Conservation (phyloP, 2,113 vertebrate genomes). For the Poeciliopsis occidentalis region DNA sequence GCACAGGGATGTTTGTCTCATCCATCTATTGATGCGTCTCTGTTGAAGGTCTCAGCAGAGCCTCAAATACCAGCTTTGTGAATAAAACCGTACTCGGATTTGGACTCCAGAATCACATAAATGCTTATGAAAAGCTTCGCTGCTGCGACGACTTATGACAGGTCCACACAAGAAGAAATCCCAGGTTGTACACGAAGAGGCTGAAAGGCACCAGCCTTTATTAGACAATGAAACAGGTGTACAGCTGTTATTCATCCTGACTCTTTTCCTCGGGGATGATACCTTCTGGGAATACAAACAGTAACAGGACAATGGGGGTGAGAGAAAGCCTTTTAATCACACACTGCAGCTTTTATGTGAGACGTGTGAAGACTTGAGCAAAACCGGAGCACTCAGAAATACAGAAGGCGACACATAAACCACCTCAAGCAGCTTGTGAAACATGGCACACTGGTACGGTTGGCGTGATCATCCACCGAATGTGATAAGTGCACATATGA, state of each 20-base stretch:
- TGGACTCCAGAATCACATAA: constrained; percentile 3
- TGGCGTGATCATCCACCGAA: background rate
- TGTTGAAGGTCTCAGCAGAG: too few relatives aligned
- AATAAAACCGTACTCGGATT: background rate
- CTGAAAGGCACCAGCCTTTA: background rate
- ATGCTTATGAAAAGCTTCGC: background rate
- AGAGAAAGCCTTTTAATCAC: constrained; percentile 64
- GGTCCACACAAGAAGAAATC: background rate
- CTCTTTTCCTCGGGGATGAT: background rate
- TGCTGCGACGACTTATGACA: background rate
- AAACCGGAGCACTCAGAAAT: constrained; percentile 12
- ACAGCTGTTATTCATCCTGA: background rate
- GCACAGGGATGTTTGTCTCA: background rate
- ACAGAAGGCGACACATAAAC: constrained; percentile 6
- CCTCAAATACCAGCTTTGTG: too few relatives aligned
- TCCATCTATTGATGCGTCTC: background rate
- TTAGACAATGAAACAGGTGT: background rate
- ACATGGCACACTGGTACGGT: constrained; percentile 14
- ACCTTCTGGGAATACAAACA: background rate
- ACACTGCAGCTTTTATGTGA: constrained; percentile 52
- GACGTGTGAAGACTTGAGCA: constrained; percentile 40
- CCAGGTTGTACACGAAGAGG: too few relatives aligned
- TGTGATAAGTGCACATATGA: background rate
- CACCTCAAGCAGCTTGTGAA: constrained; percentile 20
- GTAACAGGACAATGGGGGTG: constrained; percentile 14